A percentile compares a stretch with the other conserved stretches of the same genome.
phyloP scores from a whole-genome alignment of 1,140 invertebrate genomes.

The Caenorhabditis inopinata region DNA sequence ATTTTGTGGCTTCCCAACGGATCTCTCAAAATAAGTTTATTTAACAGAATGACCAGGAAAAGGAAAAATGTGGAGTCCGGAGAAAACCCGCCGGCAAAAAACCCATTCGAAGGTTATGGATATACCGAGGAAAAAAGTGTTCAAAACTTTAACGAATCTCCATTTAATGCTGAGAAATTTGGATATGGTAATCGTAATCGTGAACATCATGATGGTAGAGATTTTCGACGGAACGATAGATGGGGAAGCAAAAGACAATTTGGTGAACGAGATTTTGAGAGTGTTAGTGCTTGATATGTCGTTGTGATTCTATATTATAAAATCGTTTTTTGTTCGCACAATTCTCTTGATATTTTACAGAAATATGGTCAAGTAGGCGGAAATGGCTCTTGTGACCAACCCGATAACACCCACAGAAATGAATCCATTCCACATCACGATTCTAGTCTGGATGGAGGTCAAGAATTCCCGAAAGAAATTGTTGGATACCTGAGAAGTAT shows the following conservation, averaged over 20 bases:
- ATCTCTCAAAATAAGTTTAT: background rate
- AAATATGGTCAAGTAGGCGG: background rate
- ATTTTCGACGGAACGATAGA: conserved; percentile 18
- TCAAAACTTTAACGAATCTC: background rate
- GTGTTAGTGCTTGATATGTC: background rate
- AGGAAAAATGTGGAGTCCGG: conserved; percentile 27
- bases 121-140: background rate
- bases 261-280: background rate
- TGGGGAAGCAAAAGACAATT: background rate
- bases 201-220: background rate
- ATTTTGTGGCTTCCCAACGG: background rate
- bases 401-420: background rate
- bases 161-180: background rate
- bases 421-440: background rate
- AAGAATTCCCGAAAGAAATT: conserved; percentile 6
- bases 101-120: background rate
- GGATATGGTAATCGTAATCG: background rate
- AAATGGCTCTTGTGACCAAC: background rate
- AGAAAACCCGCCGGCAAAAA: background rate
- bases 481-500: background rate
- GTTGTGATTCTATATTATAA: background rate
- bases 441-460: conserved; percentile 8
- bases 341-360: too few relatives aligned
- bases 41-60: conserved; percentile 38
- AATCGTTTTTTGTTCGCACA: too few relatives aligned